These are phyloP conservation scores for Frankliniella intonsa DNA, from an alignment of 2,888 invertebrate species.

Conservation along the genomic window DNA sequence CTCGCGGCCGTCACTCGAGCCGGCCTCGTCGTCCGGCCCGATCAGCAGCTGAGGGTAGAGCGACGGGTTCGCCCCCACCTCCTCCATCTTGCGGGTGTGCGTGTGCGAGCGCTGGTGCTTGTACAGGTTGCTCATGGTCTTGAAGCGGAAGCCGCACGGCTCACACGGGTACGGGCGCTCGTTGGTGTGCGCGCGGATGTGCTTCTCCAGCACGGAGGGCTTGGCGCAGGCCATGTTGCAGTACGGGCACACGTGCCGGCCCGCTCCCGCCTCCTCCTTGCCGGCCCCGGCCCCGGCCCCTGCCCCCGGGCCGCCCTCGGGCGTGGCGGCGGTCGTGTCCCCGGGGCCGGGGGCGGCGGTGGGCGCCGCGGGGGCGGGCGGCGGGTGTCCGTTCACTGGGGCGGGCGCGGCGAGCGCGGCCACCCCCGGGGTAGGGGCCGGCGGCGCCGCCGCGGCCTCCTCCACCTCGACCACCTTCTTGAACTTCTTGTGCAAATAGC, in stretches of 20 bases:
- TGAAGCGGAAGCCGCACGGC: slow-evolving; percentile 87
- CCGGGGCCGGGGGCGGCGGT: slow-evolving; percentile 36
- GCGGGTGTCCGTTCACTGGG: not conserved
- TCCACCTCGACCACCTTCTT: slow-evolving; percentile 64
- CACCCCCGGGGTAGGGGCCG: slow-evolving; percentile 41
- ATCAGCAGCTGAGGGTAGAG: slow-evolving; percentile 31
- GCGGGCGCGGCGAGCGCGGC: not conserved
- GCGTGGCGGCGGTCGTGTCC: slow-evolving; percentile 36
- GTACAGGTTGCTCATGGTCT: slow-evolving; percentile 88
- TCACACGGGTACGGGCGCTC: slow-evolving; percentile 87
- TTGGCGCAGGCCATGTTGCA: slow-evolving; percentile 87
- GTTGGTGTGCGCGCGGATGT: slow-evolving; percentile 89
- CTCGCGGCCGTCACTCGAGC: slow-evolving; percentile 50
- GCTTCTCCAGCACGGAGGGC: slow-evolving; percentile 89
- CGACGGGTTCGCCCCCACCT: slow-evolving; percentile 49
- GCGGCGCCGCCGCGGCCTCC: not conserved
- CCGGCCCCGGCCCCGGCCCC: slow-evolving; percentile 42
- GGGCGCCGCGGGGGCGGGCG: slow-evolving; percentile 29
- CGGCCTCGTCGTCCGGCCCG: slow-evolving; percentile 51
- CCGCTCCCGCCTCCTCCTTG: slow-evolving; percentile 44
- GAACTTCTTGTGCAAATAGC: slow-evolving; percentile 89
- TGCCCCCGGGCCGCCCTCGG: slow-evolving; percentile 32
- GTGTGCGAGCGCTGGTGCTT: slow-evolving; percentile 74
- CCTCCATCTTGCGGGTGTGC: slow-evolving; percentile 61
- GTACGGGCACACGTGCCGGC: slow-evolving; percentile 79